A percentile compares a stretch with the other conserved stretches of the same genome.
phyloP scores from a whole-genome alignment of 2,113 vertebrate genomes.

The Pantherophis guttatus region DNA sequence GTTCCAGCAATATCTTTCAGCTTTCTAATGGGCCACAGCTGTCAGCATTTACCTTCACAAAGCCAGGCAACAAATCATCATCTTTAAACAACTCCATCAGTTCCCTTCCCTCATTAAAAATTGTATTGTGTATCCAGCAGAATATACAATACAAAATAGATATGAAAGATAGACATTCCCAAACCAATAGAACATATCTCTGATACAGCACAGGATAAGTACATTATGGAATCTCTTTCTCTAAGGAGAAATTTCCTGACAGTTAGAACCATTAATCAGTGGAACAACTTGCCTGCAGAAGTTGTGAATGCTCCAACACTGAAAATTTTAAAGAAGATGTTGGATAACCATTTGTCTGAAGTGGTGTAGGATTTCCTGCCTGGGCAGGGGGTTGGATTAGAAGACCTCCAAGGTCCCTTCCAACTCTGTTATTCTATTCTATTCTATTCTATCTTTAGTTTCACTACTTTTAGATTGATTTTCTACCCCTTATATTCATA shows the following conservation, averaged over 20 bases:
- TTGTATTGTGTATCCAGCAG: not conserved
- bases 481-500: not conserved
- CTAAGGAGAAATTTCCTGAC: no score
- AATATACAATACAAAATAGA: not conserved
- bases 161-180: not conserved
- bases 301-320: no score
- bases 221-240: not conserved
- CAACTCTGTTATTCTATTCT: no score
- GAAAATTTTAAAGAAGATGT: no score
- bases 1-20: slow-evolving; percentile 16
- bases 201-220: not conserved
- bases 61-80: not conserved
- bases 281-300: no score
- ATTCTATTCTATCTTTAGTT: not conserved
- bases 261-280: no score
- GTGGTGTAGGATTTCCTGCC: no score
- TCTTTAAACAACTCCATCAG: not conserved
- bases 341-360: no score
- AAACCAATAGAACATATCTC: not conserved
- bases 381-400: no score
- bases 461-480: not conserved
- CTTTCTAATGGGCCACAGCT: not conserved
- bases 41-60: not conserved
- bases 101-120: not conserved
- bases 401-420: no score